Evolutionary conservation across 2,113 vertebrate genomes (phyloP), one percentile per base, ranked within the genome.

Genomic region (Ophthalmolycus amberensis): DNA sequence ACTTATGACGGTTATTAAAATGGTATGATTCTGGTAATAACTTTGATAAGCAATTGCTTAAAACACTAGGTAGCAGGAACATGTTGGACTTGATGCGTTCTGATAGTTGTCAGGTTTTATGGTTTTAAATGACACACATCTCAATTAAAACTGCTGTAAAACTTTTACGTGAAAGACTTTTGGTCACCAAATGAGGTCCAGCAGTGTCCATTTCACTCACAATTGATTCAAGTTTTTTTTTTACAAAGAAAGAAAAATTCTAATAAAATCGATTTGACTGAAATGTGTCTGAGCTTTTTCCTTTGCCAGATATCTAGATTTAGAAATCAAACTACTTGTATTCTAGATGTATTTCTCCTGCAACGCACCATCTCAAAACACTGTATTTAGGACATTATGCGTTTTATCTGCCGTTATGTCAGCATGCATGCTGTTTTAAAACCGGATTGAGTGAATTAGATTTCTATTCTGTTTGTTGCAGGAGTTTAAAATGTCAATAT

Each of bases 151-250:
- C 11, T 42, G 62, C 42, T 22, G 0, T 46, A 56, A 71, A 73
- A 63, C 18, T n/a, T 80, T 34, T 32, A 46, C 22, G 15, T 52
- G n/a, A 14, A 44, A 5, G 5, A 14, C 34, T 68, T 3, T 56
- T 25, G 20, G 29, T 71, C 37, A 71, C 15, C n/a, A 82, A 50
- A 16, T 44, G 25, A 69, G 7, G 44, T 48, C 34, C 52, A 82
- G 8, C 34, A 15, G 16, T n/a, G 3, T 59, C 15, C 16, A 27
- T 25, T 62, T 73, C 8, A 44, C 18, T 25, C 15, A 8, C 3
- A 75, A 34, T 71, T 29, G 38, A 62, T 77, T 38, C 4, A 44
- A 62, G 32, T 25, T 25, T 25, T 25, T 58, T 54, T 60, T 54
- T 44, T 22, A 15, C 58, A 22, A 34, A 27, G 7, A 44, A n/a